A percentile compares a stretch with the other conserved stretches of the same genome.
These are phyloP conservation scores for Drosophila athabasca DNA, from an alignment of 1,140 invertebrate genomes.

Conservation along the genomic window DNA sequence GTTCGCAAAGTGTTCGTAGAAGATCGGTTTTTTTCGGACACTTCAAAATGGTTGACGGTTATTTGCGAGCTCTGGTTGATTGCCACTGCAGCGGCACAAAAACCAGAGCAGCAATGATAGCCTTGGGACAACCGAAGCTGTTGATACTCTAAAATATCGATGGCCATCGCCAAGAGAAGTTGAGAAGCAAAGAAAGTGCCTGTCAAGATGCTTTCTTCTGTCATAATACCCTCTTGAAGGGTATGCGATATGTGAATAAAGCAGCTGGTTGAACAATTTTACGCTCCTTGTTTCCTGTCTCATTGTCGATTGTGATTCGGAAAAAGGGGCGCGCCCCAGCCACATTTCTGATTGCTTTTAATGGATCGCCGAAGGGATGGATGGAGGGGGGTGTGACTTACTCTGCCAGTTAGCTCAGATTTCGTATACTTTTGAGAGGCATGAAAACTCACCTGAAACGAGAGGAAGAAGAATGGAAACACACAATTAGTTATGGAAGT, in stretches of 20 bases:
- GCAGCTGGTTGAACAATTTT: constrained; percentile 28
- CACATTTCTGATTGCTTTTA: neutral
- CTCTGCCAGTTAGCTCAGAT: constrained; percentile 22
- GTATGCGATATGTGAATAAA: constrained; percentile 4
- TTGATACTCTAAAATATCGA: too few species aligned
- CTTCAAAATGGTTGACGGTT: too few species aligned
- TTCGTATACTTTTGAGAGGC: neutral
- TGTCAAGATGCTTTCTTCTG: too few species aligned
- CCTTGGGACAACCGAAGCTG: too few species aligned
- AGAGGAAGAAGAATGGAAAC: constrained; percentile 6
- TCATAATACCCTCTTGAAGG: too few species aligned
- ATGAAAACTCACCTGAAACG: constrained; percentile 54
- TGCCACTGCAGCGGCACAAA: constrained; percentile 29
- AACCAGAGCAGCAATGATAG: neutral
- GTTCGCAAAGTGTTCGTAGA: too few species aligned
- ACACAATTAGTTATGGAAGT: constrained; percentile 29
- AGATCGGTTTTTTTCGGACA: too few species aligned
- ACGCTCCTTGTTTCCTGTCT: constrained; percentile 50
- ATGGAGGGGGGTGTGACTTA: constrained; percentile 20
- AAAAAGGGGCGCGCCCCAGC: constrained; percentile 18
- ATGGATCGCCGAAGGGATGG: too few species aligned
- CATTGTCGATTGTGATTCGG: constrained; percentile 20
- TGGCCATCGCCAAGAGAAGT: too few species aligned
- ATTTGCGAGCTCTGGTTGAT: too few species aligned
- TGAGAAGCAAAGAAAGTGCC: neutral